Conservation (phyloP, 2,797 vertebrate genomes). For the Siniperca scherzeri region DNA sequence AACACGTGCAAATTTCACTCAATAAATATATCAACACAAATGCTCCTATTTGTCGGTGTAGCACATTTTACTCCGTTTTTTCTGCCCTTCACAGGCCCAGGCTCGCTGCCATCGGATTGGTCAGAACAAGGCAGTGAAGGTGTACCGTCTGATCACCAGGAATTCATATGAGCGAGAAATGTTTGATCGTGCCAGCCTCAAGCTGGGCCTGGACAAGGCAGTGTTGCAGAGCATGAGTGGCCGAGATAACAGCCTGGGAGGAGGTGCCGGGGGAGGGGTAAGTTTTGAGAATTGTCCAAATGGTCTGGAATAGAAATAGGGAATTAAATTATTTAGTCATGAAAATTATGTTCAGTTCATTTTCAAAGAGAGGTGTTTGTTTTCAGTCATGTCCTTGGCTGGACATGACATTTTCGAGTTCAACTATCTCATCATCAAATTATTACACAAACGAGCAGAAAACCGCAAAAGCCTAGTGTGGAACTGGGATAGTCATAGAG, state of each 20-base stretch:
- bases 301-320: conserved; percentile 18
- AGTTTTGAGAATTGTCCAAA: conserved; percentile 50
- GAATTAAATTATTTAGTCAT: conserved; percentile 40
- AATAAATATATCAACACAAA: not conserved
- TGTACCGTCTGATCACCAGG: conserved; percentile 97
- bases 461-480: not conserved
- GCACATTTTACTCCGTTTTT: not conserved
- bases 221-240: conserved; percentile 99
- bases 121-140: conserved; percentile 99
- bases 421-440: conserved; percentile 7
- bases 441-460: not conserved
- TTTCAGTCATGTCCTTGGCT: conserved; percentile 6
- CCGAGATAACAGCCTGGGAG: conserved; percentile 94
- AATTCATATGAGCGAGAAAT: conserved; percentile 99
- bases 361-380: conserved; percentile 30
- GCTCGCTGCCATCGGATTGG: conserved; percentile 98
- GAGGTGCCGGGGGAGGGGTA: conserved; percentile 80
- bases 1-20: not conserved
- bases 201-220: conserved; percentile 97
- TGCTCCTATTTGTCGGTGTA: not conserved
- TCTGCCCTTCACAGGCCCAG: conserved; percentile 89
- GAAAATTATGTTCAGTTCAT: conserved; percentile 21
- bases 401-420: not conserved
- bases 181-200: conserved; percentile 98
- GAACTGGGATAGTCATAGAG: conserved; percentile 1